These are phyloP conservation scores for Otocyon megalotis DNA, from an alignment of 2,113 vertebrate genomes.

Conservation along the genomic window DNA sequence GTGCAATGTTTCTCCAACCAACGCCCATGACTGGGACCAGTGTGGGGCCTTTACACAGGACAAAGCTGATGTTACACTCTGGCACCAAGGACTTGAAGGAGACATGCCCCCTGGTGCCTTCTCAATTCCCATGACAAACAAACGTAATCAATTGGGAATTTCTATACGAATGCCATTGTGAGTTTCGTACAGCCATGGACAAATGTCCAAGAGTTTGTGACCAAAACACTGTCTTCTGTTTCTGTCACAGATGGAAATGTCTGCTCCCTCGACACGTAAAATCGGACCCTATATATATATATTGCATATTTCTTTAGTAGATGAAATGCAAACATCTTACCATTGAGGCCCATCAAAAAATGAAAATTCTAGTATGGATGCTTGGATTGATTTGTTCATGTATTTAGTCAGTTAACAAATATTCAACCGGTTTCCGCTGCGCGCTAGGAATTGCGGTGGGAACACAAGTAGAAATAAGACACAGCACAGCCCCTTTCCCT, in stretches of 20 bases:
- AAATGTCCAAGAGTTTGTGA: neutral
- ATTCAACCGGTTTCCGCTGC: neutral
- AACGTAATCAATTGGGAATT: neutral
- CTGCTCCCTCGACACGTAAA: neutral
- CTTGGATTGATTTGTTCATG: constrained; percentile 4
- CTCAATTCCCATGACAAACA: neutral
- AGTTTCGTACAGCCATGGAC: neutral
- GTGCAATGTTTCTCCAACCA: neutral
- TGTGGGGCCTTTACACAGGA: neutral
- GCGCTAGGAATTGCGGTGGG: neutral
- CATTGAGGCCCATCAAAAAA: neutral
- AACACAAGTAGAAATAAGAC: neutral
- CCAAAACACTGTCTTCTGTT: neutral
- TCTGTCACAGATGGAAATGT: neutral
- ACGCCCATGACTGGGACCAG: neutral
- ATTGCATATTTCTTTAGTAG: neutral
- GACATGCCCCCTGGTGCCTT: neutral
- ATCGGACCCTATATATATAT: neutral
- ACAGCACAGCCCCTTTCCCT: neutral
- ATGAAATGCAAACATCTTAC: constrained; percentile 33
- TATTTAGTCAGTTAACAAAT: constrained; percentile 6
- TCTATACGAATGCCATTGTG: neutral
- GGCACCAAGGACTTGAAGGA: neutral
- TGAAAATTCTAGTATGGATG: constrained; percentile 16
- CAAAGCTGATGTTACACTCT: neutral